Percentiles rank a stretch among this genome's conserved stretches.
Evolutionary conservation across 2,113 vertebrate species (phyloP).

Genomic region (Sylvia atricapilla): DNA sequence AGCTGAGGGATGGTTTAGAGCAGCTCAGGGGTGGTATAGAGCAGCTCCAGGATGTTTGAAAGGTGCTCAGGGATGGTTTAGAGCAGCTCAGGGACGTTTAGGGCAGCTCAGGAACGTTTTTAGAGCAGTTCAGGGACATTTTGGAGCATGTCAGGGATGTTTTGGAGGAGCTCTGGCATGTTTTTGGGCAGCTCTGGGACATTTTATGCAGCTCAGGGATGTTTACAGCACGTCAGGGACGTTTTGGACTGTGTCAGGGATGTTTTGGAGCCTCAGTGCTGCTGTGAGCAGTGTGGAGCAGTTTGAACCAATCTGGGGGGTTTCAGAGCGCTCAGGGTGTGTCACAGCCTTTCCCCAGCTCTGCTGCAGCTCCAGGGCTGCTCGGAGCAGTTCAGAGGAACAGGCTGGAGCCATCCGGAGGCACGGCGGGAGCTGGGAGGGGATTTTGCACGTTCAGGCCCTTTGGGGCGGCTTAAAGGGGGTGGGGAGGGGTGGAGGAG

Average conservation of each 20-base stretch:
- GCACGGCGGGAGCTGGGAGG: background rate
- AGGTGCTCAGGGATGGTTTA: background rate
- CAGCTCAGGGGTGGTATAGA: background rate
- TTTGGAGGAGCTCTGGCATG: background rate
- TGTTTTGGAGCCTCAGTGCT: background rate
- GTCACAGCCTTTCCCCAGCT: background rate
- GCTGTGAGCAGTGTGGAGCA: background rate
- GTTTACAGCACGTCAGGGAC: fast-evolving
- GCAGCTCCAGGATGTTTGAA: background rate
- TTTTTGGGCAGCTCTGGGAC: background rate
- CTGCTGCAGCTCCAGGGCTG: background rate
- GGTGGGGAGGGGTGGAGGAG: background rate
- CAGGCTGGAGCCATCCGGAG: background rate
- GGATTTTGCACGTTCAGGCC: background rate
- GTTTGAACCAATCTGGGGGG: background rate
- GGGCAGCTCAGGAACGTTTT: background rate
- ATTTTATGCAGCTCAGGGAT: background rate
- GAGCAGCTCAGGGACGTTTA: background rate
- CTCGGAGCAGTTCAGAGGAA: background rate
- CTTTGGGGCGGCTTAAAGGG: background rate
- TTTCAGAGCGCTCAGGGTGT: background rate
- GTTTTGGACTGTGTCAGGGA: background rate
- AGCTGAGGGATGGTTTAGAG: background rate
- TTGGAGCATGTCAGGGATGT: background rate
- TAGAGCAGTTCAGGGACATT: background rate